phyloP scores from a whole-genome alignment of 2,113 vertebrate species.

The Oxygymnocypris stewartii region DNA sequence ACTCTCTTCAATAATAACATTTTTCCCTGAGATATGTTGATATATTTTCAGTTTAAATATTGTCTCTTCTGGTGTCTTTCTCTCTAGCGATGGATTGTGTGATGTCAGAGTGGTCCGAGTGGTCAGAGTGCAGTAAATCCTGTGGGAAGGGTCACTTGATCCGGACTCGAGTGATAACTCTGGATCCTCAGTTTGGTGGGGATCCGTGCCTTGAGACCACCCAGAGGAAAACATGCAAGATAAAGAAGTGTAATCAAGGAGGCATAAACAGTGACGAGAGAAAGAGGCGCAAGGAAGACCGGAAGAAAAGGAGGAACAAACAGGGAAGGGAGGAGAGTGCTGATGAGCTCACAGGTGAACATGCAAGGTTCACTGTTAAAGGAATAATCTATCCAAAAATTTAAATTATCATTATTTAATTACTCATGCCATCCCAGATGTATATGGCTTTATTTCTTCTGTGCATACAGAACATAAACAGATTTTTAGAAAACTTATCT shows the following conservation, averaged over 20 bases:
- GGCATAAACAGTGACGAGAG: slow-evolving; percentile 82
- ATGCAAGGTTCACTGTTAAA: background rate
- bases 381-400: background rate
- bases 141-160: slow-evolving; percentile 96
- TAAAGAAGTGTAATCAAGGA: slow-evolving; percentile 87
- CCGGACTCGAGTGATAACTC: slow-evolving; percentile 86
- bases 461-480: background rate
- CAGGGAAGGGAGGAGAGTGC: slow-evolving; percentile 77
- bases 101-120: slow-evolving; percentile 92
- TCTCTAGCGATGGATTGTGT: slow-evolving; percentile 86
- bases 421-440: background rate
- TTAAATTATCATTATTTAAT: background rate
- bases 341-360: slow-evolving; percentile 84
- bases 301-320: slow-evolving; percentile 88
- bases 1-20: background rate
- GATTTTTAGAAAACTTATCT: background rate
- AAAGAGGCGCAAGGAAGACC: slow-evolving; percentile 87
- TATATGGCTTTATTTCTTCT: background rate
- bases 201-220: slow-evolving; percentile 86
- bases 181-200: slow-evolving; percentile 95
- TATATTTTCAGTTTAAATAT: background rate
- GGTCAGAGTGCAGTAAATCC: slow-evolving; percentile 97
- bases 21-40: too few species aligned
- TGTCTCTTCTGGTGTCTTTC: background rate
- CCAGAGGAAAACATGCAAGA: slow-evolving; percentile 90